Base-by-base conservation (phyloP, 2,113 vertebrate species). In the Ophthalmotilapia sp. region DNA sequence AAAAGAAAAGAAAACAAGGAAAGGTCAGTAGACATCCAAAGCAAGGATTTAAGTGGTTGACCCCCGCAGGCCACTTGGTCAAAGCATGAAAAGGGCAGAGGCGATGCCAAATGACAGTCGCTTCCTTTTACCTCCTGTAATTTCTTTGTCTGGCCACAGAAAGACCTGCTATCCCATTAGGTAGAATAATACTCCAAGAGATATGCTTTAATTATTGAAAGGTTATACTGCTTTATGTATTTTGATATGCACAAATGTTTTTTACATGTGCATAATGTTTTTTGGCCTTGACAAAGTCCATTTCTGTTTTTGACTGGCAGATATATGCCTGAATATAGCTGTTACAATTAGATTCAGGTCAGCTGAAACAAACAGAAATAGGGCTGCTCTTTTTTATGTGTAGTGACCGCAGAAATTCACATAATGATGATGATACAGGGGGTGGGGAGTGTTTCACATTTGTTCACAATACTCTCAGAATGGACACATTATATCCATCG, bases 281-380 rank as follows among this genome's bases (percentile, higher is more conserved):
- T 38, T 60, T 19, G 65, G 55, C 36, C 53, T 82, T 19, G 47
- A n/a, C 14, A 4, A 60, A 36, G 68, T 77, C 51, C 51, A 19
- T 6, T 60, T 65, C 21, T 47, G 40, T 11, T 85, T 84, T n/a
- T 60, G 23, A 33, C 49, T 68, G 60, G 47, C 6, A 4, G 11
- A 80, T 42, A 73, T 89, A 21, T 85, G 77, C 33, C 86, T 84
- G 81, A 54, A 73, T 68, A 15, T 79, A 40, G 40, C 29, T 75
- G 82, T 75, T 86, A 15, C 79, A 13, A 93, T 94, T 86, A 89
- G 49, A 90, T 91, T 85, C 92, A 89, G 92, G 94, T 95, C 94
- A 95, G 26, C 73, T 92, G 91, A 88, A 81, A 68, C 81, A 85
- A 83, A 92, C 88, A 92, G 55, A 85, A 79, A 82, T 51, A 70